Evolutionary conservation across 2,797 vertebrate species (phyloP).

Genomic region (Diplodus sargus): DNA sequence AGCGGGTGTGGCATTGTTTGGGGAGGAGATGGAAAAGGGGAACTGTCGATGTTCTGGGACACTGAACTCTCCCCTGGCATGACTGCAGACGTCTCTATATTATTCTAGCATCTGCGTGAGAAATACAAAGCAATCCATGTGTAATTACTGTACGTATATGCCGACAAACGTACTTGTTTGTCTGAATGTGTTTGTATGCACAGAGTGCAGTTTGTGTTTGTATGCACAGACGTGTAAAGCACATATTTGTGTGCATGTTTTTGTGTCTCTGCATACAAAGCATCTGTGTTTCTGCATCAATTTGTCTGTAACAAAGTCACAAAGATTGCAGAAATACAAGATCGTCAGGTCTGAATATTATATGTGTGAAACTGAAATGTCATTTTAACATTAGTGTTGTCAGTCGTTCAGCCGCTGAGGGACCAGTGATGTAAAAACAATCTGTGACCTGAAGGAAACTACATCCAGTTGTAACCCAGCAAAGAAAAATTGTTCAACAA

Average conservation of each 20-base stretch:
- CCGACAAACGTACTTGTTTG: neutral
- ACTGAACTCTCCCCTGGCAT: no score
- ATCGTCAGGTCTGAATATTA: no score
- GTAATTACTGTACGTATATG: neutral
- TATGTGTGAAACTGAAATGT: no score
- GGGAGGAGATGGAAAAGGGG: conserved; percentile 28
- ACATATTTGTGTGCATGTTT: neutral
- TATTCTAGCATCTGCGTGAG: neutral
- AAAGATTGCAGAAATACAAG: neutral
- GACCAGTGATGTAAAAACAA: no score
- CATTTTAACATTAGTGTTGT: no score
- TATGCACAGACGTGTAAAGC: neutral
- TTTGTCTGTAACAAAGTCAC: neutral
- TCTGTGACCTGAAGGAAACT: no score
- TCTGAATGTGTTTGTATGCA: neutral
- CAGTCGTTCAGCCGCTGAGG: no score
- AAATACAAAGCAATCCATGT: neutral
- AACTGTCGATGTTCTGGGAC: conserved; percentile 34
- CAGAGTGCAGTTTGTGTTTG: neutral
- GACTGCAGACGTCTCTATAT: conserved; percentile 31
- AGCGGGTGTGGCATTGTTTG: conserved; percentile 42
- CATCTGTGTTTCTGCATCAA: neutral
- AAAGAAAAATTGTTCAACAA: no score
- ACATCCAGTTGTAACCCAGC: neutral
- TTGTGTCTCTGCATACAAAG: neutral